Conservation (phyloP, 1,140 invertebrate species). For the Microplitis mediator region DNA sequence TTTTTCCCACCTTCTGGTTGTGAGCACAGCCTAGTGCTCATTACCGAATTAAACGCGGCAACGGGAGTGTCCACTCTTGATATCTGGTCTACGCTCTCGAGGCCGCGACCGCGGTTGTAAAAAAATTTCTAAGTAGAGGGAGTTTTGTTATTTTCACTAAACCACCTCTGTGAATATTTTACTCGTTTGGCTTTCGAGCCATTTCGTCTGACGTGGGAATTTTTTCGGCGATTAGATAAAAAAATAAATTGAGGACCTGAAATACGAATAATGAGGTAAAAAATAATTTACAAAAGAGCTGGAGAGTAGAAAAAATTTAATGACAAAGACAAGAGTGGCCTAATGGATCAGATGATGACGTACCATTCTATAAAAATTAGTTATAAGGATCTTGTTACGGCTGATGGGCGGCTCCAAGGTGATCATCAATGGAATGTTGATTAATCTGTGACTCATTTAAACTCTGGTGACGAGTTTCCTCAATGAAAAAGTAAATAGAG, state of each 20-base stretch:
- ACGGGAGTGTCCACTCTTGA: conserved; percentile 8
- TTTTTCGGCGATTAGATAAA: too few species aligned
- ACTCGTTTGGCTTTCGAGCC: too few species aligned
- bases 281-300: too few species aligned
- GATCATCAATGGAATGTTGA: background rate
- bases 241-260: too few species aligned
- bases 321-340: background rate
- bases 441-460: conserved; percentile 1
- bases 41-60: conserved; percentile 36
- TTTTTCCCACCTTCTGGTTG: conserved; percentile 27
- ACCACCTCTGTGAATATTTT: too few species aligned
- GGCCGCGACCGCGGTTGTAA: too few species aligned
- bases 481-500: too few species aligned
- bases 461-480: background rate
- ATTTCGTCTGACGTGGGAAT: too few species aligned
- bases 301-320: background rate
- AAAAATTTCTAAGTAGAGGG: too few species aligned
- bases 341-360: background rate
- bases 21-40: conserved; percentile 36
- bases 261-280: too few species aligned
- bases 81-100: too few species aligned
- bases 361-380: background rate
- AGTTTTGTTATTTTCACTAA: too few species aligned
- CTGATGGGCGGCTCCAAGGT: conserved; percentile 16
- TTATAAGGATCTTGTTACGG: conserved; percentile 8